These are phyloP conservation scores for Bradypus variegatus DNA, from an alignment of 2,797 vertebrate species.

Conservation along the genomic window DNA sequence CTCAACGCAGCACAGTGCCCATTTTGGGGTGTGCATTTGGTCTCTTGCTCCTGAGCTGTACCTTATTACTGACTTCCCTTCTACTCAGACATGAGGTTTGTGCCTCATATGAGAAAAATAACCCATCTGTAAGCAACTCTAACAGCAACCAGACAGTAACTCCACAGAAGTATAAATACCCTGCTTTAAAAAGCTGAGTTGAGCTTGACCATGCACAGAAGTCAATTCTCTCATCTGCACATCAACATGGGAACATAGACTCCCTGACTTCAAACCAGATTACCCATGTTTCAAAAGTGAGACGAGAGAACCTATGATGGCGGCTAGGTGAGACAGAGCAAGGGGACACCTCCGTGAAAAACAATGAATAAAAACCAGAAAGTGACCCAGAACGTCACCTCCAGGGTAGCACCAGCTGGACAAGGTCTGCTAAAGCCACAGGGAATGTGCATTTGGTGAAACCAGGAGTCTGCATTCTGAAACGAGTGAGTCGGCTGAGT, in stretches of 20 bases:
- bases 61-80: conserved; percentile 65
- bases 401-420: too few species aligned
- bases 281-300: background rate
- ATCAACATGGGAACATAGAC: background rate
- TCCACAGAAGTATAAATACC: conserved; percentile 72
- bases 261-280: background rate
- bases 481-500: too few species aligned
- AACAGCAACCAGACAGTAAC: conserved; percentile 66
- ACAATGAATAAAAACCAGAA: too few species aligned
- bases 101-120: conserved; percentile 64
- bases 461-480: too few species aligned
- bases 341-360: too few species aligned
- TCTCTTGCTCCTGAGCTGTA: conserved; percentile 75
- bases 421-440: too few species aligned
- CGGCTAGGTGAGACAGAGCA: too few species aligned
- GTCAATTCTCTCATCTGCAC: background rate
- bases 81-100: conserved; percentile 71
- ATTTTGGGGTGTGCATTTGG: conserved; percentile 70
- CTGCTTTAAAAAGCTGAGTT: background rate
- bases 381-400: too few species aligned
- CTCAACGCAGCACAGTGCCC: conserved; percentile 53
- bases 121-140: background rate
- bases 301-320: too few species aligned
- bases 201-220: background rate
- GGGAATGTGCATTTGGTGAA: too few species aligned